Evolutionary conservation across 92 coral and sea anemone species (phyloP).

Genomic region (Epizoanthus scotinus): DNA sequence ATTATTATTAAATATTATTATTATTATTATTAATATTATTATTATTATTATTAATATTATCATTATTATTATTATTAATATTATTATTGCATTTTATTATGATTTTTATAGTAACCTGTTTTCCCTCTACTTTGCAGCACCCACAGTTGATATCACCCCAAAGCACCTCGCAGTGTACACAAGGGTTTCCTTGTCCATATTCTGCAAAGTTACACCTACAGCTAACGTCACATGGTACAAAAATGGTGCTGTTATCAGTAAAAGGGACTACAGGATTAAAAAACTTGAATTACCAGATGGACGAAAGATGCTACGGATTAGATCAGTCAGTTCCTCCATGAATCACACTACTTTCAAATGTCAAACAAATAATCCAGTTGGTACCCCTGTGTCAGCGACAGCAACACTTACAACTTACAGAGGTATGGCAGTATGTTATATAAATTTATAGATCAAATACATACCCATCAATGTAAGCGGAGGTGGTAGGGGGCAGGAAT

Average conservation of each 20-base stretch:
- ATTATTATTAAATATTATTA: not conserved
- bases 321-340: conserved; percentile 24
- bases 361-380: conserved; percentile 52
- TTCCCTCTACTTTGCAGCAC: conserved; percentile 40
- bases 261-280: conserved; percentile 31
- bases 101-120: too few relatives aligned
- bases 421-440: conserved; percentile 18
- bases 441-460: too few relatives aligned
- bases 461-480: not conserved
- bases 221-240: conserved; percentile 74
- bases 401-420: conserved; percentile 41
- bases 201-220: conserved; percentile 69
- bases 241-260: conserved; percentile 46
- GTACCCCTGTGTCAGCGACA: conserved; percentile 53
- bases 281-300: conserved; percentile 49
- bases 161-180: conserved; percentile 50
- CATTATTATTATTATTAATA: too few relatives aligned
- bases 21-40: not conserved
- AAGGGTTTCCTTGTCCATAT: conserved; percentile 55
- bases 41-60: too few relatives aligned
- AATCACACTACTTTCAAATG: conserved; percentile 63
- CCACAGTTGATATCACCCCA: conserved; percentile 68
- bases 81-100: too few relatives aligned
- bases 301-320: conserved; percentile 51
- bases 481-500: too few relatives aligned